Conservation (phyloP, 2,113 vertebrate genomes). For the Odontophorus gujanensis region DNA sequence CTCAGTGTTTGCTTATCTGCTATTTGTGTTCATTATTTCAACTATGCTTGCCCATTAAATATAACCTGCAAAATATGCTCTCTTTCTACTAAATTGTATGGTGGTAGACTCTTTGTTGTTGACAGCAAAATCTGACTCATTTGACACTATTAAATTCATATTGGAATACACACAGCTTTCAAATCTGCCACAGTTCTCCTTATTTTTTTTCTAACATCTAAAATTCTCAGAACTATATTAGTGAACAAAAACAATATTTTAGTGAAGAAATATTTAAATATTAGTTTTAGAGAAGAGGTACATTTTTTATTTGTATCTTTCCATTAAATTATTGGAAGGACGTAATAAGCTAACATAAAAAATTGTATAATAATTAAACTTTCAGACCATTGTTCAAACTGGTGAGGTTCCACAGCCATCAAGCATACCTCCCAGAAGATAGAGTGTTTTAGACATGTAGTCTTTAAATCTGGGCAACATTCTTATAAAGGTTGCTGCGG, state of each 20-base stretch:
- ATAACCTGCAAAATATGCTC: neutral
- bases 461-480: neutral
- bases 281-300: neutral
- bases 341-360: neutral
- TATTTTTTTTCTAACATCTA: neutral
- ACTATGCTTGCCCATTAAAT: neutral
- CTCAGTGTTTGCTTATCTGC: neutral
- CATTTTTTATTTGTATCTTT: neutral
- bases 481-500: neutral
- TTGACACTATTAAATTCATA: neutral
- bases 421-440: neutral
- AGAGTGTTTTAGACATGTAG: neutral
- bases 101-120: neutral
- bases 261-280: neutral
- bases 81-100: neutral
- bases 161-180: neutral
- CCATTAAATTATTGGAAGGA: neutral
- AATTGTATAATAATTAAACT: neutral
- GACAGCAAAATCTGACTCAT: neutral
- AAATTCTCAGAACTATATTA: neutral
- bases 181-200: neutral
- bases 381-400: neutral
- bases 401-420: neutral
- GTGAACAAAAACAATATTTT: neutral
- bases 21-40: slow-evolving; percentile 6